Base-by-base conservation (phyloP, 2,113 vertebrate species). In the Paradisaea rubra region DNA sequence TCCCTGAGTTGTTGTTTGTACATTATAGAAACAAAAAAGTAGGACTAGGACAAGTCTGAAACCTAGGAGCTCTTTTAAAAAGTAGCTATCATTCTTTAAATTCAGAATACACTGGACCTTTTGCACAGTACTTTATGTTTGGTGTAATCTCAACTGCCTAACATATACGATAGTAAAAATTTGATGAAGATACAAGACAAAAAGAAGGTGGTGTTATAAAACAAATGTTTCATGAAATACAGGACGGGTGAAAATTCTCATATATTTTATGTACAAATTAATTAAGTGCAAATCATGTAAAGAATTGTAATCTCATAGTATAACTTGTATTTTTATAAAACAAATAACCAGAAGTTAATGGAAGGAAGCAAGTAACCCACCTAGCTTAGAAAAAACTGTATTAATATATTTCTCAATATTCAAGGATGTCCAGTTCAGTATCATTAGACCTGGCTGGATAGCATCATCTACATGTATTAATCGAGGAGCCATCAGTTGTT, bases 361-460 rank as follows among this genome's bases (percentile, higher is more conserved):
- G 11, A 79, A 82, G 24, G 20, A 74, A 22, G 7, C 28, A 82
- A 77, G 4, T 3, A 22, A 93, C 97, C 97, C 96, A 99, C 99
- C 97, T 45, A 99, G 97, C 66, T 98, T 98, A 59, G 96, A 88
- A 88, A 98, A 98, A 68, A 98, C 96, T 6, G 59, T 91, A 86
- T 96, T 93, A 44, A 99, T 95, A 87, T 99, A 99, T 24, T 97
- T 97, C 65, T 98, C 98, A 80, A 99, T 99, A 95, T 99, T 99
- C 88, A 99, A 91, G 16, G 99, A 99, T 12, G 98, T 98, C 99
- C 99, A 99, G 86, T 97, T 99, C 59, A 99, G 96, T 14, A 97
- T 97, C 11, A 96, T 97, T 86, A 99, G 91, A 57, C 99, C 99
- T 5, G 98, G 98, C 47, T 98, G 98, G 31, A 99, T 97, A 28